Evolutionary conservation across 1,140 invertebrate genomes (phyloP).

Genomic region (Ips typographus): DNA sequence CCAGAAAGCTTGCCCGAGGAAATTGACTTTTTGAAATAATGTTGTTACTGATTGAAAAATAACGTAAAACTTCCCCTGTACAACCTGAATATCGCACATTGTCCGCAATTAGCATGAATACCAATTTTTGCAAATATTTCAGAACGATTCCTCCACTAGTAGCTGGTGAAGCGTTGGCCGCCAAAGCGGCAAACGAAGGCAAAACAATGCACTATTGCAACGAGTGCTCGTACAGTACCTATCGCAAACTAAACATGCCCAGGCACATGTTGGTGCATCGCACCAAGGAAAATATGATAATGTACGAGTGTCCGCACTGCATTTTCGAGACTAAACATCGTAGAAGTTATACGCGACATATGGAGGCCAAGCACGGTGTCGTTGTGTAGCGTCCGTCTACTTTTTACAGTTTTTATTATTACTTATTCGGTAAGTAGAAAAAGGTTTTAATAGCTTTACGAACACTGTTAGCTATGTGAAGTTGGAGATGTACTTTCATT

Average conservation of each 20-base stretch:
- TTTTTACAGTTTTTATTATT: neutral
- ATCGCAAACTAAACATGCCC: slow-evolving; percentile 23
- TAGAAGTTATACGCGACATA: slow-evolving; percentile 27
- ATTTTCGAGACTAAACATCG: slow-evolving; percentile 31
- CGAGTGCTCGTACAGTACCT: slow-evolving; percentile 26
- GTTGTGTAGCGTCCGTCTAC: neutral
- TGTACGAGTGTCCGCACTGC: slow-evolving; percentile 28
- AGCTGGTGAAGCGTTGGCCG: neutral
- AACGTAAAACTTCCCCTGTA: too few relatives aligned
- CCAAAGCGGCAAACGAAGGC: slow-evolving; percentile 7
- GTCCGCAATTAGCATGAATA: too few relatives aligned
- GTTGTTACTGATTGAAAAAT: too few relatives aligned
- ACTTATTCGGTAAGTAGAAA: too few relatives aligned
- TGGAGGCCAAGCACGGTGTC: slow-evolving; percentile 24
- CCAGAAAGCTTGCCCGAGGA: too few relatives aligned
- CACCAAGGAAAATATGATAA: slow-evolving; percentile 22
- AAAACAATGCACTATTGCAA: slow-evolving; percentile 14
- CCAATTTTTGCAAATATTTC: too few relatives aligned
- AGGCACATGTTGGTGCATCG: slow-evolving; percentile 26
- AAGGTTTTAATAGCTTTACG: neutral
- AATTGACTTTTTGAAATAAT: too few relatives aligned
- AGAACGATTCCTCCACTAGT: slow-evolving; percentile 1
- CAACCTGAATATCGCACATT: too few relatives aligned
- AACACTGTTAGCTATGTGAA: too few relatives aligned
- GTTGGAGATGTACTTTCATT: too few relatives aligned